Conservation (phyloP, 2,113 vertebrate genomes). For the Odontophorus gujanensis region DNA sequence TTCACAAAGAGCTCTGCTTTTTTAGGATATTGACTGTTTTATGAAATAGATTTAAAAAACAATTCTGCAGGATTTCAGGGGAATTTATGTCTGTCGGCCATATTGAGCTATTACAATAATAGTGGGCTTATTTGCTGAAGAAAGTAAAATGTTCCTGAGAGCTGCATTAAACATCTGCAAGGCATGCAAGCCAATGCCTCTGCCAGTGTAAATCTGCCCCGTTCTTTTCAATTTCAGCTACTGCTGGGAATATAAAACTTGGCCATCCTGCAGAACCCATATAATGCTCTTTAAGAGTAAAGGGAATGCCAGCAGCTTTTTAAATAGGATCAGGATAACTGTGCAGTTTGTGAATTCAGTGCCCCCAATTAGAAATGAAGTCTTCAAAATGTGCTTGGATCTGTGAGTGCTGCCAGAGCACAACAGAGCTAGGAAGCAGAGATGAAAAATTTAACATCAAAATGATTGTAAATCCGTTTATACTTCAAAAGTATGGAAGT, state of each 20-base stretch:
- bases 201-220: neutral
- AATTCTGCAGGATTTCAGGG: neutral
- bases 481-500: neutral
- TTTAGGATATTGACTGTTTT: neutral
- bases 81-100: neutral
- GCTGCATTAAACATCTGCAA: neutral
- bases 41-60: neutral
- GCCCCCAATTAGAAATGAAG: neutral
- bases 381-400: neutral
- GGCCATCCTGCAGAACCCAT: neutral
- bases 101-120: neutral
- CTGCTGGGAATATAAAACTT: neutral
- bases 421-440: neutral
- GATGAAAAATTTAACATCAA: neutral
- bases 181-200: neutral
- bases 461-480: neutral
- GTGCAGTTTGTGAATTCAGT: neutral
- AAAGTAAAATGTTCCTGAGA: neutral
- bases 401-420: neutral
- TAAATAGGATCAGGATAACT: neutral
- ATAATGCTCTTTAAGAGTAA: fast-evolving
- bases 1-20: neutral
- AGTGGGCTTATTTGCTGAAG: neutral
- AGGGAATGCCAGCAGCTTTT: neutral
- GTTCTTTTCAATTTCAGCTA: neutral